A percentile compares a stretch with the other conserved stretches of the same genome.
phyloP scores from a whole-genome alignment of 1,140 invertebrate genomes.

The Caenorhabditis tropicalis region DNA sequence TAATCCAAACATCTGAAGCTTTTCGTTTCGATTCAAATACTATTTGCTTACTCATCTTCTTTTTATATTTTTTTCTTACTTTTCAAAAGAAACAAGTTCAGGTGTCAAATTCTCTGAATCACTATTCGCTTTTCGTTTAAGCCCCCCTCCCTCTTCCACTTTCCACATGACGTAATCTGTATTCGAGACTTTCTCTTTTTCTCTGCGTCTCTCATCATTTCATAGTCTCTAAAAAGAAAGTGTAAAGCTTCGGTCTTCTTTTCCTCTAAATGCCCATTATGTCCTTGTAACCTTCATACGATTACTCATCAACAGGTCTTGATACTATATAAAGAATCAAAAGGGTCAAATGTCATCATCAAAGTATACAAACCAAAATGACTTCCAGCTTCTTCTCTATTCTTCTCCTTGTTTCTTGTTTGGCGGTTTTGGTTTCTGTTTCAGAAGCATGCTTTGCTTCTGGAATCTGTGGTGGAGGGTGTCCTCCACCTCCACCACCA shows the following conservation, averaged over 20 bases:
- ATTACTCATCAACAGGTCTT: constrained; percentile 38
- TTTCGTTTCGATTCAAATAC: not conserved
- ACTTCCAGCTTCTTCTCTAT: constrained; percentile 7
- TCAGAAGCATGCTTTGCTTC: constrained; percentile 57
- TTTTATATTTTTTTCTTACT: not conserved
- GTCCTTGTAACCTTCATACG: constrained; percentile 30
- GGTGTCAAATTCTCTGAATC: constrained; percentile 30
- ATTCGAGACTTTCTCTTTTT: not conserved
- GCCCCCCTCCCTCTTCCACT: not conserved
- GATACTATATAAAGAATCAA: constrained; percentile 20
- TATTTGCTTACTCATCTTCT: constrained; percentile 24
- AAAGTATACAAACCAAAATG: constrained; percentile 26
- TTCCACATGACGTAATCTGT: constrained; percentile 34
- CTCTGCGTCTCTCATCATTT: not conserved
- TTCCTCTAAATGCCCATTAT: constrained; percentile 33
- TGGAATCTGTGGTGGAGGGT: constrained; percentile 58
- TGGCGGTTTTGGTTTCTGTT: constrained; percentile 7
- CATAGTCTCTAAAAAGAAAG: not conserved
- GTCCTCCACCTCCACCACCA: constrained; percentile 55
- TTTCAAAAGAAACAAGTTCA: constrained; percentile 26
- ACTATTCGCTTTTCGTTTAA: constrained; percentile 39
- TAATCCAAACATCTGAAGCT: not conserved
- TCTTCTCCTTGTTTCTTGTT: constrained; percentile 12
- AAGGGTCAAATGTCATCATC: constrained; percentile 38
- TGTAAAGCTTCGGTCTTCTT: constrained; percentile 36